Percentiles rank a stretch among this genome's conserved stretches.
phyloP scores from a whole-genome alignment of 2,888 invertebrate genomes.

The Lasiommata megera region DNA sequence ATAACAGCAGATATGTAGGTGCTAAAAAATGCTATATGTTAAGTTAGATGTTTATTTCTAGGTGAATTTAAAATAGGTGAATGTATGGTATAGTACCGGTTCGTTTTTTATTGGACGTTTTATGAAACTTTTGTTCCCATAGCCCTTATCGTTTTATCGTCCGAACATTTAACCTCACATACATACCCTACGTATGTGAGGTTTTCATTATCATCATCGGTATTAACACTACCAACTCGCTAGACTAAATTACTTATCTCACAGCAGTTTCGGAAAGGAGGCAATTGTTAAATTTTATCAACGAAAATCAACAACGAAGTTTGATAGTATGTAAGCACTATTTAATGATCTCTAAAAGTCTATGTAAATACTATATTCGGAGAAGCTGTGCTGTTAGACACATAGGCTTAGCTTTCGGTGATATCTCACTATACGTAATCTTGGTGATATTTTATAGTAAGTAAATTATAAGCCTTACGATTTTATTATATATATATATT shows the following conservation, averaged over 20 bases:
- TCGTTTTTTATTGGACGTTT: too few species aligned
- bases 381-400: slow-evolving; percentile 42
- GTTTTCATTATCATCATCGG: too few species aligned
- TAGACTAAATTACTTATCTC: background rate
- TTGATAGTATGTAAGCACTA: slow-evolving; percentile 43
- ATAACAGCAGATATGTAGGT: too few species aligned
- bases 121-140: too few species aligned
- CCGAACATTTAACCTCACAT: too few species aligned
- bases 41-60: too few species aligned
- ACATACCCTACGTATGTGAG: too few species aligned
- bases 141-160: too few species aligned
- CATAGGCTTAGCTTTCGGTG: slow-evolving; percentile 61
- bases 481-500: slow-evolving; percentile 40
- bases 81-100: too few species aligned
- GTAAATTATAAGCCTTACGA: slow-evolving; percentile 64
- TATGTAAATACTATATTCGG: slow-evolving; percentile 48
- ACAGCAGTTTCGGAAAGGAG: background rate
- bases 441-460: slow-evolving; percentile 74
- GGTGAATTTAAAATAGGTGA: too few species aligned
- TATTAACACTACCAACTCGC: background rate
- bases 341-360: slow-evolving; percentile 67
- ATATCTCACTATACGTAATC: slow-evolving; percentile 75
- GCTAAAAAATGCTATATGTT: too few species aligned
- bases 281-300: slow-evolving; percentile 34
- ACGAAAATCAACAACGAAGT: slow-evolving; percentile 37